phyloP scores from a whole-genome alignment of 2,113 vertebrate genomes.

The Arizona elegans region DNA sequence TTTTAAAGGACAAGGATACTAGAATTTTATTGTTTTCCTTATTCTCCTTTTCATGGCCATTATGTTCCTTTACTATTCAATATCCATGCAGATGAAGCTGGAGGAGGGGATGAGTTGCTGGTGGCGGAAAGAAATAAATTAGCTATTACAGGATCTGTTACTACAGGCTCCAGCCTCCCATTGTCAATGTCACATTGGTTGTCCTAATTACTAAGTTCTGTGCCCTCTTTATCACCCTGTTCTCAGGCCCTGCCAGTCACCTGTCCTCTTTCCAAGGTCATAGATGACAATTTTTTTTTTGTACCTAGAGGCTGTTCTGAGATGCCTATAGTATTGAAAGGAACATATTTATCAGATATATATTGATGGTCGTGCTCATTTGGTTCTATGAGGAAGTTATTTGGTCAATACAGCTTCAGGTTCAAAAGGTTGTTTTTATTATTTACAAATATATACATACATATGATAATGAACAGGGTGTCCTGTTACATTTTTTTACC shows the following conservation, averaged over 20 bases:
- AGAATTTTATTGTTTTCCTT: not conserved
- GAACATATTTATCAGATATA: not conserved
- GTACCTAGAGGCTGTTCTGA: not conserved
- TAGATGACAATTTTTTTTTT: not conserved
- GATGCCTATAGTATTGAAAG: not conserved
- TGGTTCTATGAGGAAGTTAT: too few species aligned
- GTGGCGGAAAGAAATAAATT: not conserved
- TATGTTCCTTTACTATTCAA: not conserved
- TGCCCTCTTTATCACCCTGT: not conserved
- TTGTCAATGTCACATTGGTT: not conserved
- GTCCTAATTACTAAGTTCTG: not conserved
- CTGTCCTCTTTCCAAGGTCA: not conserved
- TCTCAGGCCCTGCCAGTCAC: not conserved
- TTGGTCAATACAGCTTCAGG: too few species aligned
- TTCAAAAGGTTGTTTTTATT: too few species aligned
- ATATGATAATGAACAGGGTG: too few species aligned
- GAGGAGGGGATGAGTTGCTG: not conserved
- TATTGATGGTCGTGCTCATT: too few species aligned
- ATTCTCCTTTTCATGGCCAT: not conserved
- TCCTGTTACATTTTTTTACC: too few species aligned
- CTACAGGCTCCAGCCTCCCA: not conserved
- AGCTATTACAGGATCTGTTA: not conserved
- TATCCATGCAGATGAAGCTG: not conserved
- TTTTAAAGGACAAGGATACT: not conserved
- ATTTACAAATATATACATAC: too few species aligned